A percentile compares a stretch with the other conserved stretches of the same genome.
Conservation (phyloP, 2,888 invertebrate species). For the Tenthredo amoena region DNA sequence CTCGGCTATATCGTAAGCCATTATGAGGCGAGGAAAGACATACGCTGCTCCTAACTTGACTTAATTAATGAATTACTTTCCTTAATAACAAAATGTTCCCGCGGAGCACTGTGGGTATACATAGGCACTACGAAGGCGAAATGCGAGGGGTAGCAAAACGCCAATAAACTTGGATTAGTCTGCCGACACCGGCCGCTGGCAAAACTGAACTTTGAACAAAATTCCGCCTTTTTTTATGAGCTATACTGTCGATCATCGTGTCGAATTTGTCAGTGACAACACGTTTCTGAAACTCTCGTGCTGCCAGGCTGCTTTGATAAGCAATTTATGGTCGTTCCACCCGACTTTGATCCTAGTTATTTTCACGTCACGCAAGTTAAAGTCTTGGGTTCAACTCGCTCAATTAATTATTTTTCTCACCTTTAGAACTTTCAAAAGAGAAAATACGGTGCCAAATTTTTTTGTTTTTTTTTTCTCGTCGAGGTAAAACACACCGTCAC, state of each 20-base stretch:
- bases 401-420: slow-evolving; percentile 29
- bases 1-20: slow-evolving; percentile 33
- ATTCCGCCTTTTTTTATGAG: not conserved
- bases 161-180: slow-evolving; percentile 43
- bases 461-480: not conserved
- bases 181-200: not conserved
- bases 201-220: not conserved
- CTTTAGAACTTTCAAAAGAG: not conserved
- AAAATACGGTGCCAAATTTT: not conserved
- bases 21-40: slow-evolving; percentile 51
- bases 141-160: not conserved
- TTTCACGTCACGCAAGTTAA: not conserved
- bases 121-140: not conserved
- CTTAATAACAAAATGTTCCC: slow-evolving; percentile 48
- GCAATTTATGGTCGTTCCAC: not conserved
- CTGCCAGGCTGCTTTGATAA: not conserved
- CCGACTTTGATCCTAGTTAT: slow-evolving; percentile 25
- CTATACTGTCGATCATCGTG: not conserved
- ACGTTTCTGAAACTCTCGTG: not conserved
- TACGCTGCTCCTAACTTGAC: slow-evolving; percentile 39
- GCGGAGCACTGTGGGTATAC: not conserved
- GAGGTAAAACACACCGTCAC: not conserved
- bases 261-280: slow-evolving; percentile 1
- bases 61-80: slow-evolving; percentile 50
- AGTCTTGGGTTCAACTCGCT: not conserved